phyloP scores from a whole-genome alignment of 2,888 invertebrate species.

The Brachypalpus laphriformis region DNA sequence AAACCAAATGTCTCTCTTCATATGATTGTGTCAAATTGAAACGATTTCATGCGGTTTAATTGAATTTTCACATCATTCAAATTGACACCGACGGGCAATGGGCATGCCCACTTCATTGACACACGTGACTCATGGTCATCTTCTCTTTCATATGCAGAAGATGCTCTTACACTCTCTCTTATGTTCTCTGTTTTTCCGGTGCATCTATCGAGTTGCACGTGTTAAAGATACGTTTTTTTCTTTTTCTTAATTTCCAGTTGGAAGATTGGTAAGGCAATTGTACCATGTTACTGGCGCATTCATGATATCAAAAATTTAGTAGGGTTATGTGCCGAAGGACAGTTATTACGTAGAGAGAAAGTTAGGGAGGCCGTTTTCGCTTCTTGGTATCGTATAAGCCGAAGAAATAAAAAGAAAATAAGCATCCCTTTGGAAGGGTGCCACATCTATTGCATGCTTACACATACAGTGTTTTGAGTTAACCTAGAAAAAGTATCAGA shows the following conservation, averaged over 20 bases:
- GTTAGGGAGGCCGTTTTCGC: neutral
- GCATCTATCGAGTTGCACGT: conserved; percentile 62
- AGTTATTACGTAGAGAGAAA: conserved; percentile 35
- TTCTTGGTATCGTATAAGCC: neutral
- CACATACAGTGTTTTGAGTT: conserved; percentile 7
- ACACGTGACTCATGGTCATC: conserved; percentile 59
- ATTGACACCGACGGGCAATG: conserved; percentile 48
- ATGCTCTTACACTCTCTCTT: conserved; percentile 14
- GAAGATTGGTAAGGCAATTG: conserved; percentile 13
- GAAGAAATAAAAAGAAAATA: conserved; percentile 4
- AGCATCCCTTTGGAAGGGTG: conserved; percentile 40
- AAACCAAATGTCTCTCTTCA: conserved; percentile 6
- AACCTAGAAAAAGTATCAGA: conserved; percentile 14
- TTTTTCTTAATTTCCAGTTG: conserved; percentile 20
- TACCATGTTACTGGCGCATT: conserved; percentile 55
- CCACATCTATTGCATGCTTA: conserved; percentile 22
- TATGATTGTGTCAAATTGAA: conserved; percentile 14
- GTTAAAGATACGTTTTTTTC: conserved; percentile 23
- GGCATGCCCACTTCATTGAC: conserved; percentile 57
- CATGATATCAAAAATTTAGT: conserved; percentile 48
- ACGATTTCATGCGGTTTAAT: conserved; percentile 64
- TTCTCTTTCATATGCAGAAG: conserved; percentile 16
- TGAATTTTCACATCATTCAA: conserved; percentile 54
- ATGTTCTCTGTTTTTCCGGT: conserved; percentile 36
- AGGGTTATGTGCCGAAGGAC: conserved; percentile 50